Evolutionary conservation across 2,113 vertebrate genomes (phyloP).

Genomic region (Herpetotheres cachinnans): DNA sequence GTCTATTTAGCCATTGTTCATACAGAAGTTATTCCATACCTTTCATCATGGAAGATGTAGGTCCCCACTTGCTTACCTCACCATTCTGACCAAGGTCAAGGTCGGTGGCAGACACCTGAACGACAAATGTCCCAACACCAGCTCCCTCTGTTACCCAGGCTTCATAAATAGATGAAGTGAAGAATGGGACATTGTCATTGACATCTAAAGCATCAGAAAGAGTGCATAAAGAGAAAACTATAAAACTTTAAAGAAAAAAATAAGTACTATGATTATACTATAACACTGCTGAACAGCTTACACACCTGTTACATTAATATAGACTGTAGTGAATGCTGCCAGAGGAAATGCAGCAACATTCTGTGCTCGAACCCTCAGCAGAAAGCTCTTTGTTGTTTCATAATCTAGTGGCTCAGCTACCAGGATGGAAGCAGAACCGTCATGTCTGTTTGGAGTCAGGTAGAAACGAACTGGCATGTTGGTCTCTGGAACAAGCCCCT

Average conservation of each 20-base stretch:
- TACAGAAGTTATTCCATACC: neutral
- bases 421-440: conserved; percentile 85
- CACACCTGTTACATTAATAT: conserved; percentile 84
- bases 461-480: conserved; percentile 90
- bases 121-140: conserved; percentile 78
- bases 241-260: neutral
- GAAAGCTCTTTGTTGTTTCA: conserved; percentile 83
- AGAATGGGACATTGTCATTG: conserved; percentile 92
- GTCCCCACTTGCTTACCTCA: conserved; percentile 71
- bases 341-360: conserved; percentile 85
- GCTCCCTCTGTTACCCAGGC: conserved; percentile 83
- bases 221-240: neutral
- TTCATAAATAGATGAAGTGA: conserved; percentile 90
- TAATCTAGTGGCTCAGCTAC: conserved; percentile 87
- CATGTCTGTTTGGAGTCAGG: conserved; percentile 85
- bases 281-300: neutral
- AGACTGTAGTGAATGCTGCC: conserved; percentile 81
- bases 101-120: conserved; percentile 86
- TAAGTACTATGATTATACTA: no score
- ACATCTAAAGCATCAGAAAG: conserved; percentile 76
- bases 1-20: neutral
- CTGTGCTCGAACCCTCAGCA: conserved; percentile 84
- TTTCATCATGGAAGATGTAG: neutral
- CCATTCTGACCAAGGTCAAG: conserved; percentile 85
- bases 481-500: conserved; percentile 86